These are phyloP conservation scores for Tetranychus truncatus DNA, from an alignment of 2,888 invertebrate species.

Conservation along the genomic window DNA sequence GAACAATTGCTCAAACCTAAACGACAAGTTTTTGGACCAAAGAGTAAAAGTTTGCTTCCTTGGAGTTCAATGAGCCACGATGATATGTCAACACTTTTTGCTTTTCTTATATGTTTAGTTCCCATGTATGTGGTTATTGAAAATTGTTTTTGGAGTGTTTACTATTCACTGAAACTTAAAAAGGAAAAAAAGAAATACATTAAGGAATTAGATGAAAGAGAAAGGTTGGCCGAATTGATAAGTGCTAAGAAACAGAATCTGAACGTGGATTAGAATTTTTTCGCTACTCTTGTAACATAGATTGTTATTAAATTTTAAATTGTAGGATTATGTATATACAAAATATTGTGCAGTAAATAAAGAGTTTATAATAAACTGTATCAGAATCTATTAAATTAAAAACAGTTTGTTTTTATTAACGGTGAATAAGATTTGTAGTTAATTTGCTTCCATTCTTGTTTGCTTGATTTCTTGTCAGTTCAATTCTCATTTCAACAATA, in stretches of 20 bases:
- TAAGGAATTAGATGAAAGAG: not conserved
- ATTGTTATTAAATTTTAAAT: not conserved
- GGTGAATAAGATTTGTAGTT: not conserved
- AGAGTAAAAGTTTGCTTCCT: not conserved
- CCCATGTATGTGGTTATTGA: not conserved
- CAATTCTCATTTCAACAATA: not conserved
- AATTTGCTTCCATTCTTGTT: not conserved
- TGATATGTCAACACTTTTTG: not conserved
- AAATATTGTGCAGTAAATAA: no score
- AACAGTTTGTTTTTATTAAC: no score
- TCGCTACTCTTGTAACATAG: no score
- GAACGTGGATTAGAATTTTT: not conserved
- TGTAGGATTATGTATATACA: no score
- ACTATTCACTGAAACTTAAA: not conserved
- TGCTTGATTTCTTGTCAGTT: not conserved
- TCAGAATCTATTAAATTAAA: no score
- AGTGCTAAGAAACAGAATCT: not conserved
- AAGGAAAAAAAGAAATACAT: not conserved
- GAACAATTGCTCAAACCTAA: not conserved
- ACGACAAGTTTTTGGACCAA: not conserved
- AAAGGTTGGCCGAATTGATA: not conserved
- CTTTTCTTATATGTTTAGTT: not conserved
- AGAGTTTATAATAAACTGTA: no score
- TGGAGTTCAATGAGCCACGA: not conserved
- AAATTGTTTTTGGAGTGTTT: not conserved